phyloP scores from a whole-genome alignment of 92 coral and sea anemone genomes.

The Blastomussa wellsi region DNA sequence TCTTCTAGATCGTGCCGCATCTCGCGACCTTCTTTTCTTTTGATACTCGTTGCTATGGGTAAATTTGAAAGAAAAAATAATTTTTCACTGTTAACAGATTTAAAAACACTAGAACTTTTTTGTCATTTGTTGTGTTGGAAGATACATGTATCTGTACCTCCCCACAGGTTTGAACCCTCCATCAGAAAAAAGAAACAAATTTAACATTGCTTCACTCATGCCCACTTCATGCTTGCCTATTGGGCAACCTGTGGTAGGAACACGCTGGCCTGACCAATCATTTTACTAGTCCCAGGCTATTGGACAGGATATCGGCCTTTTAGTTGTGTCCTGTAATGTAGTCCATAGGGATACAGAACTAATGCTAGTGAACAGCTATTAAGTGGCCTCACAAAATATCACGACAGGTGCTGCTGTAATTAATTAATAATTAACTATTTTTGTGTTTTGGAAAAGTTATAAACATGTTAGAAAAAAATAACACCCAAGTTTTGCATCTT shows the following conservation, averaged over 20 bases:
- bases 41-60: conserved; percentile 68
- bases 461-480: neutral
- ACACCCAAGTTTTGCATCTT: neutral
- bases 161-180: too few relatives aligned
- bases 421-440: neutral
- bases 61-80: neutral
- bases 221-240: too few relatives aligned
- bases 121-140: too few relatives aligned
- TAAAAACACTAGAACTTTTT: too few relatives aligned
- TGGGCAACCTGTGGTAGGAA: too few relatives aligned
- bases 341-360: neutral
- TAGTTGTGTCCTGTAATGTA: too few relatives aligned
- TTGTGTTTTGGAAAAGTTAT: neutral
- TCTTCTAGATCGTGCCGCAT: conserved; percentile 95
- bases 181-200: too few relatives aligned
- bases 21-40: conserved; percentile 90
- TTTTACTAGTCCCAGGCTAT: too few relatives aligned
- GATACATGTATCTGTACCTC: too few relatives aligned
- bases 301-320: too few relatives aligned
- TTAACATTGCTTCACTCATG: too few relatives aligned
- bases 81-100: neutral
- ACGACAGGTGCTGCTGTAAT: neutral
- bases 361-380: neutral
- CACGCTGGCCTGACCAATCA: too few relatives aligned
- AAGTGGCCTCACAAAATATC: neutral